phyloP scores from a whole-genome alignment of 2,888 invertebrate species.

The Itoplectis maculator region DNA sequence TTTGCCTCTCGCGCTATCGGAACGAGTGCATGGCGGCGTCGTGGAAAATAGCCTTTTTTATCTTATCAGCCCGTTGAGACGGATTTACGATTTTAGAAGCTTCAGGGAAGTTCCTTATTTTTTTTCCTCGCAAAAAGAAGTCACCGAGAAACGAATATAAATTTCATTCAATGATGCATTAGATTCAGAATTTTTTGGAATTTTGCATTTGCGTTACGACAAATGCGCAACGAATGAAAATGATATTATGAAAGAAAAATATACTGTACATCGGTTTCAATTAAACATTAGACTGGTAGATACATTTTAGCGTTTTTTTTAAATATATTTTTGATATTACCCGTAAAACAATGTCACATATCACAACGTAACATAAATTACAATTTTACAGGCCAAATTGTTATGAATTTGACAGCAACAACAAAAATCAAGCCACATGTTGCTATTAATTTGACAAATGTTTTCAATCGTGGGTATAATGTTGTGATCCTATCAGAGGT shows the following conservation, averaged over 20 bases:
- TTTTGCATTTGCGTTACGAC: no score
- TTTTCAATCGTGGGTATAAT: background rate
- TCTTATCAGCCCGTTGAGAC: constrained; percentile 48
- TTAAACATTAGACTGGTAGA: no score
- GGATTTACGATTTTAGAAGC: constrained; percentile 44
- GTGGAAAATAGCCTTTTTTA: constrained; percentile 15
- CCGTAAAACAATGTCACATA: no score
- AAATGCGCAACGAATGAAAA: no score
- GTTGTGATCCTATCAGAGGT: background rate
- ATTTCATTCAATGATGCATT: background rate
- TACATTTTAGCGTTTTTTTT: no score
- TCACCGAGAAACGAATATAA: background rate
- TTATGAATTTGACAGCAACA: background rate
- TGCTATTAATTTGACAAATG: constrained; percentile 5
- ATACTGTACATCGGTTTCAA: no score
- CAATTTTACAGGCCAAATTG: background rate
- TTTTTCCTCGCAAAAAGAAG: constrained; percentile 3
- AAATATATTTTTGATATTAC: no score
- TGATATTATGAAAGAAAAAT: no score
- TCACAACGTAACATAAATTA: background rate
- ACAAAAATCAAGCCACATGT: background rate
- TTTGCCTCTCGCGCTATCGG: constrained; percentile 9
- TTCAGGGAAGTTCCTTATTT: constrained; percentile 18
- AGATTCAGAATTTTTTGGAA: background rate
- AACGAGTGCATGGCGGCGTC: background rate